These are phyloP conservation scores for Listronotus oregonensis DNA, from an alignment of 1,140 invertebrate genomes.

Conservation along the genomic window DNA sequence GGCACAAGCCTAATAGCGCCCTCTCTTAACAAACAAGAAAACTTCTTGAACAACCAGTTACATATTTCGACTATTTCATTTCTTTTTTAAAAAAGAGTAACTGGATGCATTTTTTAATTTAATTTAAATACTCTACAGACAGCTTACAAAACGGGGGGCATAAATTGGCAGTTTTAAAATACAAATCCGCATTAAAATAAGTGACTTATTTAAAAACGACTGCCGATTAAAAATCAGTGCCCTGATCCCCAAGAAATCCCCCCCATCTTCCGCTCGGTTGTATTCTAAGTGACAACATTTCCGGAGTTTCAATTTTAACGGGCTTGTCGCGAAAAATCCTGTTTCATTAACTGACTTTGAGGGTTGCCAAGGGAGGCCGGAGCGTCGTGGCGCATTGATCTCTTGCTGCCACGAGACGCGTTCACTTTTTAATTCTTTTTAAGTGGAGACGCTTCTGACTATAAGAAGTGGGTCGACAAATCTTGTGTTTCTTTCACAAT, in stretches of 20 bases:
- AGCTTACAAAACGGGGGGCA: neutral
- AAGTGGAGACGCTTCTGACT: conserved; percentile 25
- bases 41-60: no score
- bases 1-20: no score
- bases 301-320: conserved; percentile 44
- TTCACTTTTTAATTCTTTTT: conserved; percentile 45
- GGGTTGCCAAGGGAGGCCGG: conserved; percentile 45
- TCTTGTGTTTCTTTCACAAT: neutral
- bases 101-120: no score
- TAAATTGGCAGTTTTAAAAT: conserved; percentile 28
- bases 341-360: conserved; percentile 54
- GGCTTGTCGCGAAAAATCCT: conserved; percentile 52
- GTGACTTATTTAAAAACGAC: conserved; percentile 39
- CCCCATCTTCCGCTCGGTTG: conserved; percentile 31
- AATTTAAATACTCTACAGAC: no score
- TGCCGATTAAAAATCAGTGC: conserved; percentile 35
- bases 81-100: no score
- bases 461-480: conserved; percentile 15
- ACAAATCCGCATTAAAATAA: conserved; percentile 40
- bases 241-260: conserved; percentile 20
- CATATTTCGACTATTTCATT: no score
- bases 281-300: conserved; percentile 44
- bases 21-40: no score
- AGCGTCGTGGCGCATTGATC: conserved; percentile 40
- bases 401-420: conserved; percentile 30